Base-by-base conservation (phyloP, 2,888 invertebrate species). In the Anorthoa munda region DNA sequence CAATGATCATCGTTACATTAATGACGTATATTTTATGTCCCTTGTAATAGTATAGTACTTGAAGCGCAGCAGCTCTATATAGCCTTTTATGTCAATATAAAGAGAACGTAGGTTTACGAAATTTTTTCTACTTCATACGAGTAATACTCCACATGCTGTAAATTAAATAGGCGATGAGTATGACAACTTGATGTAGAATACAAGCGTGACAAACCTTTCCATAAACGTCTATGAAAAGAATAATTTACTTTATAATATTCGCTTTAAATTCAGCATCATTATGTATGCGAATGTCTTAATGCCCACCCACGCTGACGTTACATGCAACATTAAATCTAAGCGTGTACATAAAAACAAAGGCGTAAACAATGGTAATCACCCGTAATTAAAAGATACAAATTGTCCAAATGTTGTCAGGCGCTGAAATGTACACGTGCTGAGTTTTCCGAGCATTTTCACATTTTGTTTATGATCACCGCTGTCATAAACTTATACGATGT, bases 101-200 rank as follows among this genome's bases (percentile, higher is more conserved):
- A 82, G 51, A 26, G 72, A 82, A 82, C 71, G 51, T 77, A 67
- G 78, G 82, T 79, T 79, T 82, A 79, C 17, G 72, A 53, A 48
- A 26, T 53, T 82, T 79, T 81, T 81, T 82, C 55, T 45, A 56
- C 46, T n/a, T 45, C 31, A 48, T n/a, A 31, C 12, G 21, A 23
- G 56, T 51, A 50, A 56, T 55, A 46, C 45, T 53, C 15, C 15
- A 11, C 18, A 26, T 61, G 26, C 53, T 56, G 17, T 61, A 53
- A 76, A 63, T 64, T 61, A 66, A 64, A 60, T 53, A 51, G 46
- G 26, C 48, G 65, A 61, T 46, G 48, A 81, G 68, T 26, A 55
- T 68, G 60, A 55, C 65, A 66, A 69, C 45, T 76, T 61, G 15
- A 39, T n/a, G n/a, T 68, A 51, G 53, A 61, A 76, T 66, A 68